A percentile compares a stretch with the other conserved stretches of the same genome.
These are phyloP conservation scores for Vanessa cardui DNA, from an alignment of 2,888 invertebrate species.

Conservation along the genomic window DNA sequence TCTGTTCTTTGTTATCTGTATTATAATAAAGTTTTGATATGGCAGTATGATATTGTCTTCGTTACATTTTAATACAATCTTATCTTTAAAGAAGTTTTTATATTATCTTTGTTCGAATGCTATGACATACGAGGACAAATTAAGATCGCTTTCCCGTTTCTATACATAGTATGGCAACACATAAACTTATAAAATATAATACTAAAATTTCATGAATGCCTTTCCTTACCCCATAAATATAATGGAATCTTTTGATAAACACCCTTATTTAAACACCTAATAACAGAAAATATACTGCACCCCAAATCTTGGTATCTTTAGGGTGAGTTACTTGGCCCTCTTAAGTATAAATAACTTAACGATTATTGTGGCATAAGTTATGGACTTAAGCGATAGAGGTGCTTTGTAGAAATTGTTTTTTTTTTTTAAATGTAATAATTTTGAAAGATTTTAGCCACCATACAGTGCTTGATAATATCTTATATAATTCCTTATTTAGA, in stretches of 20 bases:
- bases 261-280: conserved; percentile 45
- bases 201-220: conserved; percentile 1
- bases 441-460: too few species aligned
- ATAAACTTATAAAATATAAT: conserved; percentile 1
- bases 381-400: conserved; percentile 43
- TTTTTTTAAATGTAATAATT: too few species aligned
- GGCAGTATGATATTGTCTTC: too few species aligned
- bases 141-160: not conserved
- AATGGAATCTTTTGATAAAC: conserved; percentile 40
- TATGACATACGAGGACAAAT: too few species aligned
- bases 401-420: not conserved
- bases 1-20: too few species aligned
- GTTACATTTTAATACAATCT: too few species aligned
- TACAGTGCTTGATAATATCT: too few species aligned
- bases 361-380: conserved; percentile 45
- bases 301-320: conserved; percentile 48
- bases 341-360: conserved; percentile 74
- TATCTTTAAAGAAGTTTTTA: too few species aligned
- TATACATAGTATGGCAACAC: not conserved
- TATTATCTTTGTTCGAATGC: too few species aligned
- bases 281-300: conserved; percentile 55
- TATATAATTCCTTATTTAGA: too few species aligned
- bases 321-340: conserved; percentile 55
- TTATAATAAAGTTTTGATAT: not conserved
- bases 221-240: conserved; percentile 34